These are phyloP conservation scores for Hetaerina americana DNA, from an alignment of 1,140 invertebrate species.

Conservation along the genomic window DNA sequence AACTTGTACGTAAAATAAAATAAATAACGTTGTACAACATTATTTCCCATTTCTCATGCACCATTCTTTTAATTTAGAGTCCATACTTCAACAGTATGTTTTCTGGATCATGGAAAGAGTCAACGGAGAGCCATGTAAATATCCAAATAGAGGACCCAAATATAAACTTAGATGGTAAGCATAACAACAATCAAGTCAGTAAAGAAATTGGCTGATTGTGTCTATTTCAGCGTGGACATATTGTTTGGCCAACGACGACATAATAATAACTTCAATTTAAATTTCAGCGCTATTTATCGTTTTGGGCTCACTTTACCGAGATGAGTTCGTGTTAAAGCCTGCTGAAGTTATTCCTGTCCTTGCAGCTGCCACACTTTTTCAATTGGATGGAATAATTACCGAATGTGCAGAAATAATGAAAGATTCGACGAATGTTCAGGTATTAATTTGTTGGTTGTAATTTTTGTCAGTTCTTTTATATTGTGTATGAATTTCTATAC, in stretches of 20 bases:
- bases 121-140: constrained; percentile 46
- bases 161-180: constrained; percentile 53
- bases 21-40: background rate
- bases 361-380: constrained; percentile 63
- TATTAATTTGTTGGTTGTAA: constrained; percentile 14
- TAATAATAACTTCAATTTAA: constrained; percentile 12
- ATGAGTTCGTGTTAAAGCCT: constrained; percentile 59
- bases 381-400: constrained; percentile 60
- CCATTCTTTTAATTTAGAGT: constrained; percentile 38
- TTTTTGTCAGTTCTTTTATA: background rate
- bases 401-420: constrained; percentile 63
- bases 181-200: constrained; percentile 1
- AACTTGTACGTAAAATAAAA: no score
- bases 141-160: constrained; percentile 63
- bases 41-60: constrained; percentile 9
- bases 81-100: constrained; percentile 78
- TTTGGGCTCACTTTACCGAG: constrained; percentile 65
- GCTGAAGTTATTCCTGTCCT: constrained; percentile 54
- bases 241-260: background rate
- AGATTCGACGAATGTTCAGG: constrained; percentile 53
- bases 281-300: constrained; percentile 51
- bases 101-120: constrained; percentile 65
- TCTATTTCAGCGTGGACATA: no score
- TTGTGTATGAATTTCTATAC: no score
- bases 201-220: constrained; percentile 4